Conservation (phyloP, 2,797 vertebrate genomes). For the Semotilus atromaculatus region DNA sequence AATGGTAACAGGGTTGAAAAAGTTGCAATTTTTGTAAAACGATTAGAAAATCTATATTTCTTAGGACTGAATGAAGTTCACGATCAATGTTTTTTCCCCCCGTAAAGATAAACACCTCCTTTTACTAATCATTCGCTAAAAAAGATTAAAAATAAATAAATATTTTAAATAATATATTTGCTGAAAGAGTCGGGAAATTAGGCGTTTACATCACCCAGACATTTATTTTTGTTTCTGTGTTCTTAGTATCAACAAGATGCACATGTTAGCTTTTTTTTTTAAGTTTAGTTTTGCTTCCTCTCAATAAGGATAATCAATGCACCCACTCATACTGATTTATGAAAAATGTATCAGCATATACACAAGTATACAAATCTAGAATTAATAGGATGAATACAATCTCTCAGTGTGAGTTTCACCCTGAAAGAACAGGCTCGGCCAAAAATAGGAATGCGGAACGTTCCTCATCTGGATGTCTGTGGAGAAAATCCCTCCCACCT, state of each 20-base stretch:
- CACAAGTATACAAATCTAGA: conserved; percentile 7
- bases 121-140: neutral
- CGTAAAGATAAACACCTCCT: neutral
- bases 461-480: conserved; percentile 60
- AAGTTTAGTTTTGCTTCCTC: conserved; percentile 4
- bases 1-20: neutral
- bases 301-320: neutral
- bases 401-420: conserved; percentile 44
- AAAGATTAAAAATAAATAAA: neutral
- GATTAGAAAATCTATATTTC: neutral
- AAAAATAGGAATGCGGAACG: conserved; percentile 63
- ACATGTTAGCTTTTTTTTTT: neutral
- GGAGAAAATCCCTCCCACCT: conserved; percentile 59
- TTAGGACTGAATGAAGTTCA: neutral
- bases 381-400: conserved; percentile 10
- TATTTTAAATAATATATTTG: no score
- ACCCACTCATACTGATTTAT: neutral
- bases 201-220: neutral
- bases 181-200: neutral
- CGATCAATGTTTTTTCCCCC: no score
- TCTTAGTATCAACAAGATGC: neutral
- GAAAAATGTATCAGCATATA: neutral
- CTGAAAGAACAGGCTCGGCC: conserved; percentile 50
- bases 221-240: neutral
- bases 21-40: neutral